Percentiles rank a stretch among this genome's conserved stretches.
Evolutionary conservation across 2,113 vertebrate genomes (phyloP).

Genomic region (Bubo scandiacus): DNA sequence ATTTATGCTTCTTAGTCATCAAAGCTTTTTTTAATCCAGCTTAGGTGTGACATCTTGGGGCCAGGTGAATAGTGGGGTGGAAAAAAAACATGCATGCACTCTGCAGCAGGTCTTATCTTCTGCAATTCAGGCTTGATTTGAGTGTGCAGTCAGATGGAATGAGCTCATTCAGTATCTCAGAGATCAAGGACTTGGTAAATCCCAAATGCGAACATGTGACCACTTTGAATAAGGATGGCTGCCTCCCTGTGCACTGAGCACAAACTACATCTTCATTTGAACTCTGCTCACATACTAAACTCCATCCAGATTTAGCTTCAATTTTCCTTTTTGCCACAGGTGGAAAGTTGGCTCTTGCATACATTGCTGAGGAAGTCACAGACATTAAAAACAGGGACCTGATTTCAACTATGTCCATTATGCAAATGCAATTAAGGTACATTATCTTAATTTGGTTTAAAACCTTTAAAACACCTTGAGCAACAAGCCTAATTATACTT

Average conservation of each 20-base stretch:
- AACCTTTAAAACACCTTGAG: slow-evolving; percentile 54
- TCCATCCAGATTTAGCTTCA: neutral
- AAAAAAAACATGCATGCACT: neutral
- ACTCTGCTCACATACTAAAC: neutral
- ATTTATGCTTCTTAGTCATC: slow-evolving; percentile 39
- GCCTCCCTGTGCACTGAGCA: neutral
- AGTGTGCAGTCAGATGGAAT: slow-evolving; percentile 25
- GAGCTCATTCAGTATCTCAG: neutral
- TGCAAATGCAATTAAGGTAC: slow-evolving; percentile 58
- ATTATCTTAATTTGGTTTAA: slow-evolving; percentile 55
- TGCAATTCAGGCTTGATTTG: neutral
- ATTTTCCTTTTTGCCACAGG: slow-evolving; percentile 35
- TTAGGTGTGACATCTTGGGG: slow-evolving; percentile 25
- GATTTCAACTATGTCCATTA: slow-evolving; percentile 54
- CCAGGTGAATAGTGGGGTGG: neutral
- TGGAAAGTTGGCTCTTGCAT: neutral
- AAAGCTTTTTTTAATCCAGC: slow-evolving; percentile 6
- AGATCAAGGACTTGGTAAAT: slow-evolving; percentile 36
- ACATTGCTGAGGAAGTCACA: neutral
- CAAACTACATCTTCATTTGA: slow-evolving; percentile 8
- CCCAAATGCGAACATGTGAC: neutral
- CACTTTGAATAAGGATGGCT: neutral
- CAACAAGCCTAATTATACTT: slow-evolving; percentile 35
- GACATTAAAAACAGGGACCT: neutral
- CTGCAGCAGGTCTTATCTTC: neutral